Conservation (phyloP, 2,888 invertebrate species). For the Caenorhabditis sp. region DNA sequence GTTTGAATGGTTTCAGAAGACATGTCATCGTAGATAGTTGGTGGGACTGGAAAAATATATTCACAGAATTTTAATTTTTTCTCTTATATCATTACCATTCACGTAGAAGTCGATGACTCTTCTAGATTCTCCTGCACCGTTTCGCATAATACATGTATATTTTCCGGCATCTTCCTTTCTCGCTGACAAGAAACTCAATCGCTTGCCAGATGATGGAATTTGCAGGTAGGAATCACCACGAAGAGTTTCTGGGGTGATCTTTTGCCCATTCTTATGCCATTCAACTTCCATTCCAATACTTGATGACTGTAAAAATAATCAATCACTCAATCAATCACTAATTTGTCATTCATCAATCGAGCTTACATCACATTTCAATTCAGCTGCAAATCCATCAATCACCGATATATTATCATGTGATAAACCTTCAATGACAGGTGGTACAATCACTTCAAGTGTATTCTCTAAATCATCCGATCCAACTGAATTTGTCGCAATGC, state of each 20-base stretch:
- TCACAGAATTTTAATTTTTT: no score
- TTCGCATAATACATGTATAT: conserved; percentile 59
- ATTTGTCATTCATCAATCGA: neutral
- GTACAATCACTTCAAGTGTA: conserved; percentile 63
- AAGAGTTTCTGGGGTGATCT: conserved; percentile 48
- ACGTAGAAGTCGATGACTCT: conserved; percentile 65
- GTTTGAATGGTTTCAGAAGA: conserved; percentile 58
- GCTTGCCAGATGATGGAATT: conserved; percentile 58
- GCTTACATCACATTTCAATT: conserved; percentile 29
- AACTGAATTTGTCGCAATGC: conserved; percentile 68
- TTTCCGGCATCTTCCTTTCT: conserved; percentile 50
- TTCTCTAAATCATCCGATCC: conserved; percentile 68
- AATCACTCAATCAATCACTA: neutral
- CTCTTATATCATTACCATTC: conserved; percentile 35
- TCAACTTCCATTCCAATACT: conserved; percentile 53
- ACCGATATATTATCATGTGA: conserved; percentile 8
- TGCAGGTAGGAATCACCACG: conserved; percentile 53
- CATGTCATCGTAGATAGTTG: conserved; percentile 60
- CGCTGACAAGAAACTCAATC: conserved; percentile 58
- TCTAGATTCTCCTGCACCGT: conserved; percentile 63
- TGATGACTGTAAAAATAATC: conserved; percentile 14
- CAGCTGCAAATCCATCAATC: conserved; percentile 23
- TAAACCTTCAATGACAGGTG: conserved; percentile 56
- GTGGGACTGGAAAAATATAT: conserved; percentile 58
- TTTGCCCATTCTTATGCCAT: conserved; percentile 64